Evolutionary conservation across 2,888 invertebrate species (phyloP), one percentile per base, ranked within the genome.

Genomic region (Netelia virgata): DNA sequence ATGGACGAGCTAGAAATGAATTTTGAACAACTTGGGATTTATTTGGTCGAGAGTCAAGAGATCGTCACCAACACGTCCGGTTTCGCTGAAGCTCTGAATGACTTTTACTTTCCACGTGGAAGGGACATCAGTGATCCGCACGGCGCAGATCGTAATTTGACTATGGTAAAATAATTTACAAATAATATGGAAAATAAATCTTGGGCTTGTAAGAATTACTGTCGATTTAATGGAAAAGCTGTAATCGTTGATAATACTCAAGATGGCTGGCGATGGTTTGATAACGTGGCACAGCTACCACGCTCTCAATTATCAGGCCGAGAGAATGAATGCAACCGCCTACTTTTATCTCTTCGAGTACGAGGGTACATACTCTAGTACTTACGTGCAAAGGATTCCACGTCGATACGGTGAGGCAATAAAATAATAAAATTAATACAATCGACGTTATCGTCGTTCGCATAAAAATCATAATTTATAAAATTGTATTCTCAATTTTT

Each of bases 261-360:
- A 92, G 92, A 18, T 89, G 64, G 0, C 82, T 0, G 79, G 88
- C 1, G 92, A 93, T 43, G 83, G 61, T 1, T 0, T 82, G 1
- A 10, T 90, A 0, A 77, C 53, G 0, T 91, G 89, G 88, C 84
- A 90, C 16, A 63, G 63, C 6, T 89, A 90, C 61, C 74, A 83
- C 53, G 59, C 83, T 6, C 1, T 89, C 10, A 83, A 82, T 47
- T 84, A 79, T 14, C 90, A 89, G 50, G 77, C 84, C 1, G 28
- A 73, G 14, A 16, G 72, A 3, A 91, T 88, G 89, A 90, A 90
- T 8, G 90, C 92, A 0, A 89, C 85, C 43, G 85, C 74, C 8
- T 93, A 89, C 23, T 89, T 91, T 23, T 92, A 90, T 41, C n/a
- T 85, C 3, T 91, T 93, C 47, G 47, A 83, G 0, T 92, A 92